Base-by-base conservation (phyloP, 1,140 invertebrate species). In the Hestina assimilis region DNA sequence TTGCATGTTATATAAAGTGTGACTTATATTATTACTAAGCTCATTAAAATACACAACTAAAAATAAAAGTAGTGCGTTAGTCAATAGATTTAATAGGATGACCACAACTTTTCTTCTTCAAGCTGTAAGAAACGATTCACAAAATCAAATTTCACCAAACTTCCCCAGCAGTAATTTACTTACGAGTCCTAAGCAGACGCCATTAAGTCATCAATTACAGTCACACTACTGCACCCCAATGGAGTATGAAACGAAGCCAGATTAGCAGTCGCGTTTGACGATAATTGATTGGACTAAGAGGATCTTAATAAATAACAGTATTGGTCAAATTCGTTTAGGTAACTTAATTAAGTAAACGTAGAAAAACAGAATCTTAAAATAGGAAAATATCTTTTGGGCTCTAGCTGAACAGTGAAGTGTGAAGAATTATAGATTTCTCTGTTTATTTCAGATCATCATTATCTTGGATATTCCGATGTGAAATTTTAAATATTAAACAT, bases 181-280 rank as follows among this genome's bases (percentile, higher is more conserved):
- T 23, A n/a, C 11, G 45, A 33, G 29, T 12, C 28, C 29, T 35
- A 48, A 48, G 29, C 45, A 48, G 45, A 48, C 26, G 14, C 45
- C 28, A 19, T 48, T 14, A 17, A 19, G 15, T 38, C 29, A 48
- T 48, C 45, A 35, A 33, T 48, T 48, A 48, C 11, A 29, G 11
- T 19, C 45, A 31, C 28, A 23, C 17, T 29, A 23, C 17, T 33
- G 45, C 45, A 35, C 47, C 47, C 47, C 33, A 50, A 38, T 38
- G 29, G 31, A 26, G 24, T 31, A 46, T 42, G 55, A 50, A 48
- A 35, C 23, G 40, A 12, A 21, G 21, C 8, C 26, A 35, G 33
- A 56, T 56, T 31, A 55, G 46, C 55, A 41, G 20, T 28, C 33
- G 8, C 28, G 55, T 28, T 43, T 33, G 38, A 50, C 45, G 28